These are phyloP conservation scores for Ctenicera cuprea DNA, from an alignment of 2,888 invertebrate species.

Conservation along the genomic window DNA sequence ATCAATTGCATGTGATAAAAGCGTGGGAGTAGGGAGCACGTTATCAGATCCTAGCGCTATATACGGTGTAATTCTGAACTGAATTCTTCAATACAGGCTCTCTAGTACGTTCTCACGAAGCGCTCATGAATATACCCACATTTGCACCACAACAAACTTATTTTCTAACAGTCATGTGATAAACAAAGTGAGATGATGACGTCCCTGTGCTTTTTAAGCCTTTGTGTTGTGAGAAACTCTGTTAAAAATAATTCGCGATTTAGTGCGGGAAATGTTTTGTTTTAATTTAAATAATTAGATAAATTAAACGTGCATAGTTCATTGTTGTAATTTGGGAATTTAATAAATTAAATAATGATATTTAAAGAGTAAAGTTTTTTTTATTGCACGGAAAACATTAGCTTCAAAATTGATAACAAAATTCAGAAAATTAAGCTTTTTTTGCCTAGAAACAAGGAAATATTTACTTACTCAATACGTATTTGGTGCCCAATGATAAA, in stretches of 20 bases:
- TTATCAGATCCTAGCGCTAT: constrained; percentile 38
- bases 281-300: not conserved
- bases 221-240: constrained; percentile 18
- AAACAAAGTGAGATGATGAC: constrained; percentile 17
- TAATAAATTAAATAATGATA: no score
- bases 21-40: constrained; percentile 5
- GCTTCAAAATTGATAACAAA: no score
- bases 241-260: not conserved
- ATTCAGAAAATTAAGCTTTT: no score
- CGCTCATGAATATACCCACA: constrained; percentile 4
- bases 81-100: constrained; percentile 32
- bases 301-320: no score
- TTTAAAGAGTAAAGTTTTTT: no score
- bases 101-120: constrained; percentile 9
- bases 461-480: no score
- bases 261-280: not conserved
- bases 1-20: constrained; percentile 21
- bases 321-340: no score
- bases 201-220: not conserved
- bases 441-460: no score
- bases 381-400: no score
- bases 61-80: constrained; percentile 41
- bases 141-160: no score
- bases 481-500: no score
- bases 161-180: constrained; percentile 21